Percentiles rank a stretch among this genome's conserved stretches.
Evolutionary conservation across 2,888 invertebrate genomes (phyloP).

Genomic region (Bimastos eiseni): DNA sequence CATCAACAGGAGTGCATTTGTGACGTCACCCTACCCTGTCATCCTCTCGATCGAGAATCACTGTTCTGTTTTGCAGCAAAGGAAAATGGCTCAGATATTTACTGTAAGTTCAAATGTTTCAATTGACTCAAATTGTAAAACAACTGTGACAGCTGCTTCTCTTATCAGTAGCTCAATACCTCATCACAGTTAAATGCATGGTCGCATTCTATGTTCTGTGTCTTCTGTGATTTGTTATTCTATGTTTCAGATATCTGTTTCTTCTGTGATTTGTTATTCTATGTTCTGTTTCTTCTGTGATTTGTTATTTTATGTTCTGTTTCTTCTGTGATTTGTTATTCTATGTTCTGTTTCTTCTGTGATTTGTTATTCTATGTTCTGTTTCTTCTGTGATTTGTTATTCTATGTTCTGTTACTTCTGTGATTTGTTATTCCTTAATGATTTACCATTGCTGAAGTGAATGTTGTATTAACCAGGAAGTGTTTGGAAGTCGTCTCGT

Average conservation of each 20-base stretch:
- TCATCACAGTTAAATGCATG: neutral
- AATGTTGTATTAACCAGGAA: conserved; percentile 62
- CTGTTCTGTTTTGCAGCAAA: conserved; percentile 89
- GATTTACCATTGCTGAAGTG: neutral
- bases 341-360: no score
- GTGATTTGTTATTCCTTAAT: no score
- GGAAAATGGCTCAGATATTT: conserved; percentile 92
- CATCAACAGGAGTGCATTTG: conserved; percentile 88
- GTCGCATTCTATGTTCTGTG: neutral
- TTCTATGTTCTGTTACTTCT: no score
- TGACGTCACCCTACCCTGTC: conserved; percentile 86
- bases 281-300: no score
- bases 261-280: no score
- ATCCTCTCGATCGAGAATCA: conserved; percentile 94
- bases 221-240: neutral
- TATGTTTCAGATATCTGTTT: no score
- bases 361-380: neutral
- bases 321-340: no score
- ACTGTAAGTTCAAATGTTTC: conserved; percentile 66
- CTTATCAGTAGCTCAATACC: neutral
- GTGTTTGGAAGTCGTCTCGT: conserved; percentile 89
- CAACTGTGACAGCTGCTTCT: neutral
- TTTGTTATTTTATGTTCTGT: no score
- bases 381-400: neutral
- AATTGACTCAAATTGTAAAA: neutral